Evolutionary conservation across 2,797 vertebrate genomes (phyloP).

Genomic region (Sebastolobus altivelis): DNA sequence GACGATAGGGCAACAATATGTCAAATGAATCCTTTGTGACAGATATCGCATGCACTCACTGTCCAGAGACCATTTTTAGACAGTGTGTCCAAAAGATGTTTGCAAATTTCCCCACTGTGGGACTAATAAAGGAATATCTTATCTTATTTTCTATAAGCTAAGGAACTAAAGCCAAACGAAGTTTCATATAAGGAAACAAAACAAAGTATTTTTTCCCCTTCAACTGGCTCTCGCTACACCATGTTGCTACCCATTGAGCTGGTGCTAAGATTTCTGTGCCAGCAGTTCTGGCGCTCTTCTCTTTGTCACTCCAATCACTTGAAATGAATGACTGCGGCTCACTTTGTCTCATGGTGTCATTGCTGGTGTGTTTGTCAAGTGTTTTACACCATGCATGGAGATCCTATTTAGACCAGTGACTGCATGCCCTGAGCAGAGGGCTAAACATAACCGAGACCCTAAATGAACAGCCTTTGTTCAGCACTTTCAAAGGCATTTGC

Average conservation of each 20-base stretch:
- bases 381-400: slow-evolving; percentile 45
- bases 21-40: slow-evolving; percentile 29
- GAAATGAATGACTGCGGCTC: background rate
- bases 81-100: background rate
- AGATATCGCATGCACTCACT: slow-evolving; percentile 14
- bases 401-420: slow-evolving; percentile 52
- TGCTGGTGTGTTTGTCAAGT: slow-evolving; percentile 34
- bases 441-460: slow-evolving; percentile 63
- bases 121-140: too few relatives aligned
- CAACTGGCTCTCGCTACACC: background rate
- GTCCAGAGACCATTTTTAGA: slow-evolving; percentile 11
- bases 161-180: background rate
- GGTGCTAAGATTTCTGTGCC: background rate
- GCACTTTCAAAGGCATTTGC: slow-evolving; percentile 52
- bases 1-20: slow-evolving; percentile 26
- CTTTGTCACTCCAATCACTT: slow-evolving; percentile 28
- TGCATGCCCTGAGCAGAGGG: slow-evolving; percentile 19
- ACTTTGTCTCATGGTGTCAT: slow-evolving; percentile 31
- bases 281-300: slow-evolving; percentile 4
- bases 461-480: slow-evolving; percentile 56
- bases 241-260: background rate
- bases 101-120: background rate
- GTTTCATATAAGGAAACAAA: background rate
- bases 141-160: slow-evolving; percentile 2
- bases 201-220: background rate